Evolutionary conservation across 2,797 vertebrate species (phyloP).

Genomic region (Silurus aristotelis): DNA sequence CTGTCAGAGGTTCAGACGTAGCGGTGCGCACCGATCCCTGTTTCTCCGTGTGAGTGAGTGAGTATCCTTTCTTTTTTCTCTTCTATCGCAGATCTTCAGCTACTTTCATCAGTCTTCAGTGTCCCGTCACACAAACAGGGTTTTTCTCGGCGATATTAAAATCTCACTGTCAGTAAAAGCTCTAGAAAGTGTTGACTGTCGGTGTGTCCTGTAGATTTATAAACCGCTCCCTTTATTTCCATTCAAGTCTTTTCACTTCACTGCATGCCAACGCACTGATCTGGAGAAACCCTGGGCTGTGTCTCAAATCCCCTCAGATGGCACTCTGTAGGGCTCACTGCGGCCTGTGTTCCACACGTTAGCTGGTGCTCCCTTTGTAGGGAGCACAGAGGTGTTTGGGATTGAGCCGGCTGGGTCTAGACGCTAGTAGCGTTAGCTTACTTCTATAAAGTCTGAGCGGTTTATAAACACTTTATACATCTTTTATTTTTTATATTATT

Average conservation of each 20-base stretch:
- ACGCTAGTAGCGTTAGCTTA: not conserved
- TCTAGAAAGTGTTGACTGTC: too few species aligned
- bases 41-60: constrained; percentile 42
- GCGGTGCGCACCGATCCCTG: constrained; percentile 4
- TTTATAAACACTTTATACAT: not conserved
- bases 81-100: not conserved
- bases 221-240: not conserved
- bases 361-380: not conserved
- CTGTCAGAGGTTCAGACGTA: not conserved
- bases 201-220: not conserved
- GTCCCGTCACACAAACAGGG: not conserved
- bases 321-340: not conserved
- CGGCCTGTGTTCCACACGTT: accelerated
- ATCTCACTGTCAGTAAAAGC: not conserved
- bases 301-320: not conserved
- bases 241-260: constrained; percentile 4
- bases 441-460: not conserved
- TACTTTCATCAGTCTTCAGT: not conserved
- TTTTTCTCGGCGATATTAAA: not conserved
- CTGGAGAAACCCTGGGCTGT: not conserved
- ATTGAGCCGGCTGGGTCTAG: not conserved
- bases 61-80: constrained; percentile 30
- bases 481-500: too few species aligned
- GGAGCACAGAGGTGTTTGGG: not conserved
- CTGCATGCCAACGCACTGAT: constrained; percentile 32